Evolutionary conservation across 1,140 invertebrate genomes (phyloP).

Genomic region (Hyposmocoma kahamanoa): DNA sequence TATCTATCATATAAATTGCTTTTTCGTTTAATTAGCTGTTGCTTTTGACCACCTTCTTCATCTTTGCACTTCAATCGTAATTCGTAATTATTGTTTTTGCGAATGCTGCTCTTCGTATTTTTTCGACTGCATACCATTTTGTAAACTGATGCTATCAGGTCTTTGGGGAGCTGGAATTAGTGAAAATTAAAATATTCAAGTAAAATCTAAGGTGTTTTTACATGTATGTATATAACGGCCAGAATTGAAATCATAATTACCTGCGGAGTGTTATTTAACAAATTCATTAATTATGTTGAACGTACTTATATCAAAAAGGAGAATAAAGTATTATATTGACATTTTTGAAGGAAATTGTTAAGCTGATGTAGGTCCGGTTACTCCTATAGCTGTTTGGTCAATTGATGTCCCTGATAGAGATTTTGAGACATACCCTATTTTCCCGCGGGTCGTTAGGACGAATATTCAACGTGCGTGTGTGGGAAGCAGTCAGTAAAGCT

Average conservation of each 20-base stretch:
- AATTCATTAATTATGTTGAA: too few species aligned
- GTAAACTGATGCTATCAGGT: constrained; percentile 82
- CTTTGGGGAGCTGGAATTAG: constrained; percentile 77
- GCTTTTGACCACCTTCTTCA: constrained; percentile 34
- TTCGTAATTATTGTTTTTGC: constrained; percentile 69
- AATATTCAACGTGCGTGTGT: constrained; percentile 82
- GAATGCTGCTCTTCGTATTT: constrained; percentile 70
- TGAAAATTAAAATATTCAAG: not conserved
- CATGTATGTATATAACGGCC: too few species aligned
- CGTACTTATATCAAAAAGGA: too few species aligned
- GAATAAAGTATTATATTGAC: too few species aligned
- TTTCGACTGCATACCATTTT: constrained; percentile 81
- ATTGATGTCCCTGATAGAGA: too few species aligned
- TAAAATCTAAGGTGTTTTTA: too few species aligned
- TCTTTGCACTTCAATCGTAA: constrained; percentile 42
- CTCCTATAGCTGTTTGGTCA: too few species aligned
- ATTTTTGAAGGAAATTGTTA: too few species aligned
- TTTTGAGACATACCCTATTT: constrained; percentile 70
- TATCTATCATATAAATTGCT: constrained; percentile 62
- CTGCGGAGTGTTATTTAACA: too few species aligned
- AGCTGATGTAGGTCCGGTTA: too few species aligned
- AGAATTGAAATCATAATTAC: too few species aligned
- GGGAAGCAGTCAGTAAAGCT: constrained; percentile 81
- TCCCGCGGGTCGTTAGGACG: constrained; percentile 87
- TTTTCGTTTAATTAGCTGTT: constrained; percentile 47